Evolutionary conservation across 2,113 vertebrate species (phyloP).

Genomic region (Fukomys damarensis): DNA sequence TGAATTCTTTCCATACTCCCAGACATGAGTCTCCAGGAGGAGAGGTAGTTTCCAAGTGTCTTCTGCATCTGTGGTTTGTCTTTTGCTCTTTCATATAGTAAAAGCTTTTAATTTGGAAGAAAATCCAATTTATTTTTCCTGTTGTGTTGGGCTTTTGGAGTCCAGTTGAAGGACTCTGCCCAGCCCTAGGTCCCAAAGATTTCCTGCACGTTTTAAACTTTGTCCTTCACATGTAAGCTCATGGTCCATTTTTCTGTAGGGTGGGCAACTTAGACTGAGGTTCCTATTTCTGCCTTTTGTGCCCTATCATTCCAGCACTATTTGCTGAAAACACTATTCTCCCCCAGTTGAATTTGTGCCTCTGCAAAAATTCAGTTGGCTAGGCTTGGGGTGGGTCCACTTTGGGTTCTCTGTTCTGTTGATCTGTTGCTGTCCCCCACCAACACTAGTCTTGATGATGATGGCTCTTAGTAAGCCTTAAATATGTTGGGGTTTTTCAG

Average conservation of each 20-base stretch:
- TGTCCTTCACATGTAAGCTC: neutral
- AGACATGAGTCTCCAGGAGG: fast-evolving
- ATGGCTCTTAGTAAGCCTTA: neutral
- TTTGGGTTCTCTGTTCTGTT: neutral
- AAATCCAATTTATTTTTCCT: neutral
- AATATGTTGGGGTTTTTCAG: neutral
- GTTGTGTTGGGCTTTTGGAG: neutral
- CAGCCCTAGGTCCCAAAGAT: neutral
- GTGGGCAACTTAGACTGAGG: neutral
- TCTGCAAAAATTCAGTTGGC: neutral
- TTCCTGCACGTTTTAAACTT: neutral
- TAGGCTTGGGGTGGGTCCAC: neutral
- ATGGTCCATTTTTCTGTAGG: neutral
- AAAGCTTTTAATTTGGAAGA: neutral
- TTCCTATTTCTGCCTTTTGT: neutral
- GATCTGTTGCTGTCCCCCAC: neutral
- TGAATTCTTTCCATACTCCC: neutral
- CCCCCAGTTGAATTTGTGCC: neutral
- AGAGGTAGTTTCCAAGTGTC: neutral
- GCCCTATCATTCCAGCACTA: neutral
- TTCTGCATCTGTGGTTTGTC: neutral
- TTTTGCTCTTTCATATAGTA: neutral
- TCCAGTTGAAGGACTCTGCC: neutral
- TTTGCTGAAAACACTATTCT: neutral
- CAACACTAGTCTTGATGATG: neutral